A percentile compares a stretch with the other conserved stretches of the same genome.
Conservation (phyloP, 1,140 invertebrate genomes). For the Conopomorpha cramerella region DNA sequence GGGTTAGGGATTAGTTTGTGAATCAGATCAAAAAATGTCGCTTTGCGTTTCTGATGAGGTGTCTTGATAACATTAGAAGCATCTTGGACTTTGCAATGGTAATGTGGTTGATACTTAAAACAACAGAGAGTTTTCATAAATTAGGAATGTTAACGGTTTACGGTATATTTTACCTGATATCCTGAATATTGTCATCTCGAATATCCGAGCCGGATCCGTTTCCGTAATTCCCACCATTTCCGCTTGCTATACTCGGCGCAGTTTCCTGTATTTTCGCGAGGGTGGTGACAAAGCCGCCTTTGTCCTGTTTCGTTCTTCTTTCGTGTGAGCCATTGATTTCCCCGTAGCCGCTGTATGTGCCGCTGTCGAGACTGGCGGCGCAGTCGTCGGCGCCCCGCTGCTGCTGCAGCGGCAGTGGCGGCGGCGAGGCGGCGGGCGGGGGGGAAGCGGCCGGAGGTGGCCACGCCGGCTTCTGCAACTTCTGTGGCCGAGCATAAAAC, state of each 20-base stretch:
- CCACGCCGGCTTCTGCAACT: constrained; percentile 74
- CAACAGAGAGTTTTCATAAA: constrained; percentile 2
- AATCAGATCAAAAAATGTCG: too few species aligned
- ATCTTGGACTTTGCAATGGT: too few species aligned
- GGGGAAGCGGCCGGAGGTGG: constrained; percentile 63
- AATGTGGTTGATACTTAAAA: too few species aligned
- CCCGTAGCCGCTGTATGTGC: constrained; percentile 43
- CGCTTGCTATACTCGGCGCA: constrained; percentile 43
- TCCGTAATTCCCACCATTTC: constrained; percentile 32
- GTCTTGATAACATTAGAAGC: too few species aligned
- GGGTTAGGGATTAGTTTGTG: too few species aligned
- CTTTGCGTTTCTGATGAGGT: too few species aligned
- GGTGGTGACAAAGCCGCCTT: constrained; percentile 62
- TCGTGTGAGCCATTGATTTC: constrained; percentile 41
- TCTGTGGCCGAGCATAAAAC: constrained; percentile 78
- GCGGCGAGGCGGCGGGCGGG: constrained; percentile 33
- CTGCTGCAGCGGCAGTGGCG: constrained; percentile 19
- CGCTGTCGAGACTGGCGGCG: constrained; percentile 44
- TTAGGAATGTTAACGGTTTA: too few species aligned
- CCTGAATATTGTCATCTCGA: constrained; percentile 37
- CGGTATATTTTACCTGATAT: constrained; percentile 53
- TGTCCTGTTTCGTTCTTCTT: constrained; percentile 52
- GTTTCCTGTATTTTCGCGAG: constrained; percentile 69
- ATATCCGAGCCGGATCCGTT: constrained; percentile 32
- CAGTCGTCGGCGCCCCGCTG: constrained; percentile 41